phyloP scores from a whole-genome alignment of 2,797 vertebrate species.

The Labroides dimidiatus region DNA sequence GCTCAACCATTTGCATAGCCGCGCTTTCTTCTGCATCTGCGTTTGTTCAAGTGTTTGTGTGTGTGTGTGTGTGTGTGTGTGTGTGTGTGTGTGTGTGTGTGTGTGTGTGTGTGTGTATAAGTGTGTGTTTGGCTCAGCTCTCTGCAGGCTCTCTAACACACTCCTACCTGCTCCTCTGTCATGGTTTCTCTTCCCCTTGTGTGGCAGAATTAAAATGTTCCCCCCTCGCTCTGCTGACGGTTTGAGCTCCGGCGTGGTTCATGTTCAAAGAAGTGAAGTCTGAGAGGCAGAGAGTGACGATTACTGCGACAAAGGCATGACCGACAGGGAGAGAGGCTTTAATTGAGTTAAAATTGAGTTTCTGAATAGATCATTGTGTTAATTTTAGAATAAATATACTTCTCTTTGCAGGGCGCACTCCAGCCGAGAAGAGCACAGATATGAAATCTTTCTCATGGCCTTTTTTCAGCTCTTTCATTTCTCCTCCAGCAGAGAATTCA shows the following conservation, averaged over 20 bases:
- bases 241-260: constrained; percentile 57
- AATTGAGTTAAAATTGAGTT: constrained; percentile 80
- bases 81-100: not conserved
- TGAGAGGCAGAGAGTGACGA: constrained; percentile 69
- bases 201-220: constrained; percentile 70
- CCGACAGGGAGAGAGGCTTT: constrained; percentile 74
- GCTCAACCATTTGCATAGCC: constrained; percentile 70
- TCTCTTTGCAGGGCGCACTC: constrained; percentile 43
- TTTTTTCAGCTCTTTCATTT: constrained; percentile 43
- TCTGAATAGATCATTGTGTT: constrained; percentile 79
- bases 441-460: constrained; percentile 61
- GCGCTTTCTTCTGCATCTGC: constrained; percentile 44
- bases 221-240: constrained; percentile 61
- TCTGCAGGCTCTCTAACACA: constrained; percentile 67
- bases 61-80: not conserved
- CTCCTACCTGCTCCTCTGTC: constrained; percentile 68
- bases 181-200: constrained; percentile 62
- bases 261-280: constrained; percentile 71
- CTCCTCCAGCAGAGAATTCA: constrained; percentile 39
- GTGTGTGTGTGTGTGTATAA: constrained; percentile 23
- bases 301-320: constrained; percentile 77
- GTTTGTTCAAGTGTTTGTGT: constrained; percentile 31
- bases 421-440: constrained; percentile 51
- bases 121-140: constrained; percentile 39
- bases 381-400: constrained; percentile 72